These are phyloP conservation scores for Villa cingulata DNA, from an alignment of 2,888 invertebrate species.

Conservation along the genomic window DNA sequence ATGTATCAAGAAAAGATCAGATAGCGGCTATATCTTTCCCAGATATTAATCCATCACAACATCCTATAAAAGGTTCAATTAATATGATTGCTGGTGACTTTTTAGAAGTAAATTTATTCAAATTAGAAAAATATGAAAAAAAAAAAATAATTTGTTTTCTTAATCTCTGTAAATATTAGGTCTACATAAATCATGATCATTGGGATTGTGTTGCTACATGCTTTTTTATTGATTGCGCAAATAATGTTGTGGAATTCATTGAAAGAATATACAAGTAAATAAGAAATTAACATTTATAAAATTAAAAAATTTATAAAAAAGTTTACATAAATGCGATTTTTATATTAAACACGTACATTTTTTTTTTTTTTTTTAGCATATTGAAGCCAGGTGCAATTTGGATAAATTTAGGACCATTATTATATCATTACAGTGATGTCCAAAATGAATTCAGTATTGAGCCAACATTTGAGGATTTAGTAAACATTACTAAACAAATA, in stretches of 20 bases:
- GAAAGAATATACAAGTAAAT: conserved; percentile 65
- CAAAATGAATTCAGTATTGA: conserved; percentile 81
- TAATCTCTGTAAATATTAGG: conserved; percentile 23
- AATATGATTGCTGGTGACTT: conserved; percentile 98
- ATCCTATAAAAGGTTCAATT: conserved; percentile 49
- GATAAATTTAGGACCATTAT: conserved; percentile 82
- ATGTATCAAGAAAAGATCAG: conserved; percentile 69
- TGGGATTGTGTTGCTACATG: conserved; percentile 94
- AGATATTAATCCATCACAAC: conserved; percentile 65
- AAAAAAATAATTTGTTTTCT: not conserved
- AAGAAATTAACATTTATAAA: too few species aligned
- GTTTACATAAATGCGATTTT: not conserved
- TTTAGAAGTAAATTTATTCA: conserved; percentile 52
- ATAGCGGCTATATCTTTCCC: conserved; percentile 67
- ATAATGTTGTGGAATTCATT: conserved; percentile 88
- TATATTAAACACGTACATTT: not conserved
- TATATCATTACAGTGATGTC: conserved; percentile 86
- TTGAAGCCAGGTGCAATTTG: conserved; percentile 80
- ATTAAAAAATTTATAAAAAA: not conserved
- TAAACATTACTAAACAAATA: conserved; percentile 61
- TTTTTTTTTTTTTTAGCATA: conserved; percentile 37
- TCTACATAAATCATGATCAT: conserved; percentile 51
- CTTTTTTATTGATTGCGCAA: conserved; percentile 97
- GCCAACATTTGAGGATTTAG: conserved; percentile 74
- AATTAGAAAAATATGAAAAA: not conserved